Conservation (phyloP, 2,797 vertebrate species). For the Hypotaenidia philippensis region DNA sequence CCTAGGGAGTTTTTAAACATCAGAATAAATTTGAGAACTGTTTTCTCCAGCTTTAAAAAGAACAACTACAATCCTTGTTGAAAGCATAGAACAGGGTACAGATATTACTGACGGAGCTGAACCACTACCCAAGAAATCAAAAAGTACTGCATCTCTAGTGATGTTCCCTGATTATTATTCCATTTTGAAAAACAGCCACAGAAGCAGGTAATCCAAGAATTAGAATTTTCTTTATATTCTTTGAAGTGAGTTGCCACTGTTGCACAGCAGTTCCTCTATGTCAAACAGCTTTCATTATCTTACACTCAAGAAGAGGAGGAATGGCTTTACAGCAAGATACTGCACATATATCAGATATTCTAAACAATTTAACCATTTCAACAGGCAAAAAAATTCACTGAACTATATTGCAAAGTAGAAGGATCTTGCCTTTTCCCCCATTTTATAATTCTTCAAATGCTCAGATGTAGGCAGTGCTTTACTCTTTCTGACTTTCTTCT, state of each 20-base stretch:
- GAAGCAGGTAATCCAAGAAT: constrained; percentile 49
- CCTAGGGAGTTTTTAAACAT: constrained; percentile 16
- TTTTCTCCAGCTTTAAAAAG: constrained; percentile 35
- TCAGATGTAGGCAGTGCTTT: constrained; percentile 16
- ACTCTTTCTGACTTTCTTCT: constrained; percentile 34
- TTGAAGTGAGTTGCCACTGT: constrained; percentile 56
- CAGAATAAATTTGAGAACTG: constrained; percentile 20
- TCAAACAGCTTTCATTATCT: constrained; percentile 17
- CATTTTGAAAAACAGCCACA: constrained; percentile 33
- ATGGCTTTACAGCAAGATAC: background rate
- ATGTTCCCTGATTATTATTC: constrained; percentile 48
- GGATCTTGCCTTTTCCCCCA: background rate
- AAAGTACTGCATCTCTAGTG: background rate
- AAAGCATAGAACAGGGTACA: constrained; percentile 20
- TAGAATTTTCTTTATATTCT: constrained; percentile 36
- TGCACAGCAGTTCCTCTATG: constrained; percentile 22
- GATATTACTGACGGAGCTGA: background rate
- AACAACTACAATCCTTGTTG: background rate
- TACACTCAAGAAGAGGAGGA: background rate
- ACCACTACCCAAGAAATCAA: constrained; percentile 37
- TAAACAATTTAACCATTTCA: background rate
- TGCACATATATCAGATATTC: background rate
- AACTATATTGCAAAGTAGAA: constrained; percentile 41
- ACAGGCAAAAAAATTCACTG: constrained; percentile 19
- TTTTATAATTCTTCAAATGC: constrained; percentile 51